phyloP scores from a whole-genome alignment of 2,797 vertebrate species.

The Heliangelus exortis region DNA sequence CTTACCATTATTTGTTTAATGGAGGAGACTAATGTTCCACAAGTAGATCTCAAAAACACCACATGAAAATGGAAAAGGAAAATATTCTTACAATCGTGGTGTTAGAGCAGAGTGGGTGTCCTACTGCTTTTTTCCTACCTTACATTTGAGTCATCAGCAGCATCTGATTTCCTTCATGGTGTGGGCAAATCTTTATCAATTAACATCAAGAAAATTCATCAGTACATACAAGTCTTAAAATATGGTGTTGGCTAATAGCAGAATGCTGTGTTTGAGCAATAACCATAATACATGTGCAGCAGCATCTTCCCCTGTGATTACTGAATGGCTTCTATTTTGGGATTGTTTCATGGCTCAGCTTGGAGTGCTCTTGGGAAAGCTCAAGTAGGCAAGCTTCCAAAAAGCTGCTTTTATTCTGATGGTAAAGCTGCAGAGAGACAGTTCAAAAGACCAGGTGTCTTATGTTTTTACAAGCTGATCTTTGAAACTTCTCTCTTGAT shows the following conservation, averaged over 20 bases:
- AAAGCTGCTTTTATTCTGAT: neutral
- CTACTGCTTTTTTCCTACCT: neutral
- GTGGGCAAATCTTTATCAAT: neutral
- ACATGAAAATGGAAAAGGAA: neutral
- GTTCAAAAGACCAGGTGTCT: conserved; percentile 44
- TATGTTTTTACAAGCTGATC: neutral
- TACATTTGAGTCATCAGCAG: neutral
- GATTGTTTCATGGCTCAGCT: conserved; percentile 24
- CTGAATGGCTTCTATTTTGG: conserved; percentile 50
- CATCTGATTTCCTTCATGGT: neutral
- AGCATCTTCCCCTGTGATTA: conserved; percentile 1
- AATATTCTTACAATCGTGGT: neutral
- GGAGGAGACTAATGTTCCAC: neutral
- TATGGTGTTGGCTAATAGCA: neutral
- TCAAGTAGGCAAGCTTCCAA: conserved; percentile 12
- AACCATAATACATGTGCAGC: neutral
- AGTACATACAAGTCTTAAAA: neutral
- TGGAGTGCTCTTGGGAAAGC: conserved; percentile 32
- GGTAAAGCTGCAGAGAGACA: neutral
- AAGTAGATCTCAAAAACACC: neutral
- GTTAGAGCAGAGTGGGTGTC: neutral
- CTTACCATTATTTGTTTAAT: neutral
- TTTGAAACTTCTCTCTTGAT: neutral
- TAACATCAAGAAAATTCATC: neutral
- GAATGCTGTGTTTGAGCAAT: neutral